A percentile compares a stretch with the other conserved stretches of the same genome.
Evolutionary conservation across 2,888 invertebrate genomes (phyloP).

Genomic region (Drosophila kuntzei): DNA sequence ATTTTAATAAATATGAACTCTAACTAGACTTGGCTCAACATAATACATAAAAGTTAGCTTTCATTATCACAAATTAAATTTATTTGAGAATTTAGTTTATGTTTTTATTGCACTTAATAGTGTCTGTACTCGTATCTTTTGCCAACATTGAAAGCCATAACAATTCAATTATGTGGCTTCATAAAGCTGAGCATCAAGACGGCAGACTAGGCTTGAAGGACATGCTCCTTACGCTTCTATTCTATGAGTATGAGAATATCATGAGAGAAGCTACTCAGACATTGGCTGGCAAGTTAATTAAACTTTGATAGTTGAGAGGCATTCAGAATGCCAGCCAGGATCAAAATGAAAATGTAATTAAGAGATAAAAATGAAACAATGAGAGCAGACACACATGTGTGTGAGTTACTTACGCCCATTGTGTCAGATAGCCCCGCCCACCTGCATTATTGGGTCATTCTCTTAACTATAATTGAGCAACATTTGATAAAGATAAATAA

Average conservation of each 20-base stretch:
- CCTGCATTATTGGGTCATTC: constrained; percentile 27
- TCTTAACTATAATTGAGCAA: constrained; percentile 24
- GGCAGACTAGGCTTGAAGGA: constrained; percentile 28
- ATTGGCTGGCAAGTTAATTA: constrained; percentile 68
- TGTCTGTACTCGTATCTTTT: constrained; percentile 2
- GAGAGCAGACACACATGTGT: constrained; percentile 17
- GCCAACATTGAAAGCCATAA: constrained; percentile 52
- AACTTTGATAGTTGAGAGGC: constrained; percentile 60
- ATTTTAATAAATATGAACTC: background rate
- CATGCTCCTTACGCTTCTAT: constrained; percentile 19
- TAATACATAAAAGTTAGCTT: background rate
- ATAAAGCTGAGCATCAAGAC: constrained; percentile 32
- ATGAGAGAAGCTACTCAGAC: constrained; percentile 27
- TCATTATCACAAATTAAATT: background rate
- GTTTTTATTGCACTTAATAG: constrained; percentile 8
- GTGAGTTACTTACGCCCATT: constrained; percentile 4
- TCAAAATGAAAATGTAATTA: constrained; percentile 74
- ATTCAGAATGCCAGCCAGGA: constrained; percentile 43
- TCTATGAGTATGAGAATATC: constrained; percentile 4
- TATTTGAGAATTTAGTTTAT: constrained; percentile 1
- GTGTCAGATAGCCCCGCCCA: constrained; percentile 23
- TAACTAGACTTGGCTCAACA: background rate
- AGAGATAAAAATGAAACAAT: constrained; percentile 75
- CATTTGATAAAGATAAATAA: constrained; percentile 20
- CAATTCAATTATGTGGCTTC: constrained; percentile 70